These are phyloP conservation scores for Gallinago nigripennis DNA, from an alignment of 2,797 vertebrate species.

Conservation along the genomic window DNA sequence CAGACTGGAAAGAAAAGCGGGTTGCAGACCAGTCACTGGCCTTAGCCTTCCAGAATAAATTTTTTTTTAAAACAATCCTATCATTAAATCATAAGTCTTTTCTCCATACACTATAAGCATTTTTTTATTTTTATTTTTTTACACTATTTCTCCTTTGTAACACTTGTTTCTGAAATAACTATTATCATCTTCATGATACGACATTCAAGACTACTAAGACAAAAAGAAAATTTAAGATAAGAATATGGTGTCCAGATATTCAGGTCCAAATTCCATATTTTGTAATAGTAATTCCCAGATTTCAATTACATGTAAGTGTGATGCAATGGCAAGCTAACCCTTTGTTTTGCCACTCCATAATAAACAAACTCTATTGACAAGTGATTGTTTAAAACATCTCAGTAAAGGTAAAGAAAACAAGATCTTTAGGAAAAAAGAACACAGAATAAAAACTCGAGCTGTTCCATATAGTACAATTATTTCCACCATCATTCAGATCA, in stretches of 20 bases:
- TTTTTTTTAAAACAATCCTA: neutral
- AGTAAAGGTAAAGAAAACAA: neutral
- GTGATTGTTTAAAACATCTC: neutral
- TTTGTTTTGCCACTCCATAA: neutral
- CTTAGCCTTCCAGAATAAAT: neutral
- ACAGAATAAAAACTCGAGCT: neutral
- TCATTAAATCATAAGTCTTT: neutral
- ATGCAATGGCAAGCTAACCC: neutral
- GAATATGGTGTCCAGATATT: neutral
- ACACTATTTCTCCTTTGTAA: neutral
- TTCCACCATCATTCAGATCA: neutral
- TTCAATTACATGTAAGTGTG: fast-evolving
- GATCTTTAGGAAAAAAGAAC: neutral
- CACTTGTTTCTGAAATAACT: neutral
- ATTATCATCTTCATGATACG: neutral
- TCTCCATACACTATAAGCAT: neutral
- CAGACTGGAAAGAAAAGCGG: neutral
- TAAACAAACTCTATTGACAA: neutral
- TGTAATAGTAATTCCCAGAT: neutral
- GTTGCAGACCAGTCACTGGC: neutral
- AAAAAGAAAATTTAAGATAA: neutral
- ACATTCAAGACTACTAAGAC: neutral
- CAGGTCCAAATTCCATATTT: neutral
- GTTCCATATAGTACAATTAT: neutral
- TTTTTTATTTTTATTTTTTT: neutral